Base-by-base conservation (phyloP, 1,140 invertebrate genomes). In the Pemphigus obesinymphae region DNA sequence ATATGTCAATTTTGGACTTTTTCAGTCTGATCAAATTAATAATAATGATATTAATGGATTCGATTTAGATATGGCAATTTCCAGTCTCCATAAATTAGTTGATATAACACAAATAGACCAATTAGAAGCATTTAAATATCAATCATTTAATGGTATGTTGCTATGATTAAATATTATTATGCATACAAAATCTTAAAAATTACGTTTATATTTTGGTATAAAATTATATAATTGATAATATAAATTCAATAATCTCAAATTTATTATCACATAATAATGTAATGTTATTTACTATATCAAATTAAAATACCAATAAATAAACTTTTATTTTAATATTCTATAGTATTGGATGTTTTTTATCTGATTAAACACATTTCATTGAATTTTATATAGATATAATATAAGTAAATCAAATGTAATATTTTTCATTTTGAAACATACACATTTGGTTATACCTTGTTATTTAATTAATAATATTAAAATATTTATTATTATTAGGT, bases 1-100 rank as follows among this genome's bases (percentile, higher is more conserved):
- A 26, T 80, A 80, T 45, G 40, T 80, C 4, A 80, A 80, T 45
- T 80, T 80, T 80, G 76, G 53, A 23, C 53, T 80, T 58, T 80
- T 80, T 43, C 76, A 80, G 31, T 80, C 76, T 11, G 76, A 80
- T n/a, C 17, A 80, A 63, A 80, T 80, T 13, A 80, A 29, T 61
- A 26, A 80, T 7, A 26, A 80, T 29, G 37, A 63, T n/a, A 45
- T 43, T 2, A 45, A 80, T 43, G 76, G 55, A 13, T 61, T 80
- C 43, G 53, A 80, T 80, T 63, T 80, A 31, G 76, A 80, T 58
- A 80, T 45, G 55, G 76, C 76, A 29, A 58, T 80, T 26, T 63
- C 76, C 29, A 53, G 53, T 63, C 53, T 80, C n/a, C 26, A 63
- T n/a, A 80, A 80, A 43, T 43, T 80, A 31, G 43, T 80, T 26